Base-by-base conservation (phyloP, 2,888 invertebrate species). In the Tinea trinotella region DNA sequence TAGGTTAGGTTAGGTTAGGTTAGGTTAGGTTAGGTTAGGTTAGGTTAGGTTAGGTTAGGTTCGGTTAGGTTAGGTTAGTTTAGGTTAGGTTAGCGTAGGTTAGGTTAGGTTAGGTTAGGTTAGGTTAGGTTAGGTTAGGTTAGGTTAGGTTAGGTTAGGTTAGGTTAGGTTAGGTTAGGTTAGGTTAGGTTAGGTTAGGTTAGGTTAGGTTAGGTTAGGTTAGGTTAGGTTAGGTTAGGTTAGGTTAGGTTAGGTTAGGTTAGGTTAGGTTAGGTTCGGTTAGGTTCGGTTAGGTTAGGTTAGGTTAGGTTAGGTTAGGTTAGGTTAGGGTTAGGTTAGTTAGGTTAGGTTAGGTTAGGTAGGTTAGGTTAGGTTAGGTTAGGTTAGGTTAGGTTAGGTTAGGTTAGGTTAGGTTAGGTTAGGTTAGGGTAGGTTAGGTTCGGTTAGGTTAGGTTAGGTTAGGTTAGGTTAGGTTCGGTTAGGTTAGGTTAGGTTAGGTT, bases 221-320 rank as follows among this genome's bases (percentile, higher is more conserved):
- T 54, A 54, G 54, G 54, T 54, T 54, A 54, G 54, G 54, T 54
- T 54, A 54, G 54, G 54, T 54, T 54, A 54, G 54, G 54, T 54
- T 54, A 54, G 54, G 54, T 54, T 54, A 54, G 54, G 52, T 54
- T 54, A 54, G 54, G 54, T 54, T 54, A 54, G 54, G 54, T 54
- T 54, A 54, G 54, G 54, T 54, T 54, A 54, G 54, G 54, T 54
- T 54, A 54, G 54, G 54, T 54, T 54, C 40, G 54, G 54, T 54
- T 54, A 54, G 54, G 54, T 54, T 54, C n/a, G 54, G 54, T 44
- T 54, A 54, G 54, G 54, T 54, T 54, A 54, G 54, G 54, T 54
- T 54, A 54, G 54, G 54, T 54, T 54, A 54, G 54, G 54, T 54
- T 54, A 54, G 54, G 54, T 54, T 54, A 54, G 54, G 54, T 54